These are phyloP conservation scores for Plotosus lineatus DNA, from an alignment of 2,113 vertebrate genomes.

Conservation along the genomic window DNA sequence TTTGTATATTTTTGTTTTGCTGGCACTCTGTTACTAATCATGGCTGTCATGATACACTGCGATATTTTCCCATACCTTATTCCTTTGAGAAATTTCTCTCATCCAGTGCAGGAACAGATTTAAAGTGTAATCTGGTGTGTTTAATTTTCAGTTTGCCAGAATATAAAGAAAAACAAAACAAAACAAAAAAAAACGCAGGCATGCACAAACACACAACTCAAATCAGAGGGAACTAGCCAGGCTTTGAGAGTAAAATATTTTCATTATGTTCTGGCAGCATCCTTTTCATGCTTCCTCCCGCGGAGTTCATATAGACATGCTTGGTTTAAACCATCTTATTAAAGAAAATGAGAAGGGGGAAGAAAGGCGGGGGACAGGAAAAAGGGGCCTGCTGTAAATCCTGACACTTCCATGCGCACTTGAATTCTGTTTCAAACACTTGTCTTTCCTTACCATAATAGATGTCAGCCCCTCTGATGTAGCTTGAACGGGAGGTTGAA, in stretches of 20 bases:
- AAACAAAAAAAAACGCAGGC: background rate
- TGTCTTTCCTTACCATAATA: conserved; percentile 99
- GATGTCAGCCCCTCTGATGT: conserved; percentile 98
- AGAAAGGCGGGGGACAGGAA: conserved; percentile 47
- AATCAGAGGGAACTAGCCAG: conserved; percentile 86
- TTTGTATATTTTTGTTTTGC: background rate
- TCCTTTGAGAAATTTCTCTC: background rate
- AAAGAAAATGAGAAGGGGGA: conserved; percentile 72
- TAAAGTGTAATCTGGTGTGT: too few species aligned
- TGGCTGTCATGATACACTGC: background rate
- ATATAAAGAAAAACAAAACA: background rate
- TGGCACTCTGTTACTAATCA: background rate
- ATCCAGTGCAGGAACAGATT: background rate
- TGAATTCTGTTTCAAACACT: conserved; percentile 98
- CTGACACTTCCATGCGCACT: conserved; percentile 88
- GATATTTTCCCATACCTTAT: background rate
- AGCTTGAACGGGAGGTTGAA: conserved; percentile 82
- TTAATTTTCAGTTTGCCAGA: background rate
- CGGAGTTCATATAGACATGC: conserved; percentile 95
- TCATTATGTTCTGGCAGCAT: conserved; percentile 73
- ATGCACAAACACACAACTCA: conserved; percentile 36
- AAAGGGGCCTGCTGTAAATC: conserved; percentile 84
- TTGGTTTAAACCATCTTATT: conserved; percentile 99
- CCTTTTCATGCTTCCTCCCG: conserved; percentile 92
- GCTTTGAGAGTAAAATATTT: conserved; percentile 92